A percentile compares a stretch with the other conserved stretches of the same genome.
Evolutionary conservation across 37 sponge, comb jelly and placozoan genomes (phyloP).

Genomic region (Beroe forskalii): DNA sequence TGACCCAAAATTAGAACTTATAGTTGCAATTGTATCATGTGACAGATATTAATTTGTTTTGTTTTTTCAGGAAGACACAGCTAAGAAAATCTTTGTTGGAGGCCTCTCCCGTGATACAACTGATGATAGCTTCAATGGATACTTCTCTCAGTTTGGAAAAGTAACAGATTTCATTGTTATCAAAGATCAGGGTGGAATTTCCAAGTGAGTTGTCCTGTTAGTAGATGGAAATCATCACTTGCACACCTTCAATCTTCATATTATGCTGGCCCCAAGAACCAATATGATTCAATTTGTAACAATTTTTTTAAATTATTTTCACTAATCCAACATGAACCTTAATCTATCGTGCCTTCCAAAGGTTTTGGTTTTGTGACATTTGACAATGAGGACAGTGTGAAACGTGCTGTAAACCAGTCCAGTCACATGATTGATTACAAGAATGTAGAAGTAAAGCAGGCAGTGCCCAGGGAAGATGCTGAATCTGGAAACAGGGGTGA

Average conservation of each 20-base stretch:
- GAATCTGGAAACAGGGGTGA: slow-evolving; percentile 22
- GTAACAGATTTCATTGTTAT: slow-evolving; percentile 51
- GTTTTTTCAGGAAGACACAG: neutral
- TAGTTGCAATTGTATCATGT: too few species aligned
- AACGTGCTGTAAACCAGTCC: neutral
- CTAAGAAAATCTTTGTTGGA: slow-evolving; percentile 36
- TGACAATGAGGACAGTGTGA: slow-evolving; percentile 1
- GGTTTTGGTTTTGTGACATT: slow-evolving; percentile 57
- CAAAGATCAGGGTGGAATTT: slow-evolving; percentile 32
- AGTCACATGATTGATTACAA: neutral
- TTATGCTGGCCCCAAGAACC: neutral
- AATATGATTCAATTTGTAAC: too few species aligned
- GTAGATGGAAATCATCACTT: neutral
- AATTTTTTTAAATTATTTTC: too few species aligned
- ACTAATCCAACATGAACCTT: too few species aligned
- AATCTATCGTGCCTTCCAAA: neutral
- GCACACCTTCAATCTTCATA: neutral
- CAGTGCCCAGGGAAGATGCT: slow-evolving; percentile 33
- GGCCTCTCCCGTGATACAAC: slow-evolving; percentile 36
- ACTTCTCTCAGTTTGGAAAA: slow-evolving; percentile 36
- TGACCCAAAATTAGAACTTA: too few species aligned
- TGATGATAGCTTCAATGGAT: slow-evolving; percentile 11
- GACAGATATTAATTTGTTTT: too few species aligned
- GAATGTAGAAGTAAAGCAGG: slow-evolving; percentile 32
- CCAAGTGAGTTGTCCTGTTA: slow-evolving; percentile 6